Conservation (phyloP, 2,888 invertebrate species). For the Drosophila parthenogenetica region DNA sequence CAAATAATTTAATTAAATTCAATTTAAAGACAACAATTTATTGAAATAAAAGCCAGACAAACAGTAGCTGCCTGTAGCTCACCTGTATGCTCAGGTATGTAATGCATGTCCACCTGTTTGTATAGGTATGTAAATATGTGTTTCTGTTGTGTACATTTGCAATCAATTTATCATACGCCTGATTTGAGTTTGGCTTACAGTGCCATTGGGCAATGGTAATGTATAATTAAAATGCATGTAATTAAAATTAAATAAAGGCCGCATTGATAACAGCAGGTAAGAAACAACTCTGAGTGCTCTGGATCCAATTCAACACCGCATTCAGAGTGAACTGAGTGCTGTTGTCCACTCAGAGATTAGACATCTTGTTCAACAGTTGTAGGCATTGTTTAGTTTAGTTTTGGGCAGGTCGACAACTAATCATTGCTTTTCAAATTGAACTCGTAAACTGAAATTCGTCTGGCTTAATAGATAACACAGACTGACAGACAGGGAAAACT, state of each 20-base stretch:
- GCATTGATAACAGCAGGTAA: constrained; percentile 22
- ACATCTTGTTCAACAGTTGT: constrained; percentile 2
- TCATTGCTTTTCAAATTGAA: constrained; percentile 16
- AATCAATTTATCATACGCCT: constrained; percentile 73
- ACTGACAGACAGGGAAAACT: neutral
- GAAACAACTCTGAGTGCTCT: constrained; percentile 2
- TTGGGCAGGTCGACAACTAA: constrained; percentile 1
- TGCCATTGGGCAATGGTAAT: constrained; percentile 37
- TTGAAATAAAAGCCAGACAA: constrained; percentile 28
- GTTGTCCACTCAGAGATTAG: constrained; percentile 18
- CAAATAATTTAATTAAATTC: constrained; percentile 56
- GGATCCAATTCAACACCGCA: neutral
- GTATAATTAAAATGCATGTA: constrained; percentile 52
- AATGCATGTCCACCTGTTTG: neutral
- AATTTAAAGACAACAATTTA: constrained; percentile 50
- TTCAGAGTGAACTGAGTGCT: neutral
- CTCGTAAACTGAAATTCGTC: constrained; percentile 6
- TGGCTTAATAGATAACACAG: constrained; percentile 12
- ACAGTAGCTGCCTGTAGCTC: neutral
- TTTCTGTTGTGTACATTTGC: constrained; percentile 46
- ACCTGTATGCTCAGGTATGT: neutral
- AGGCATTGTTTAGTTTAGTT: constrained; percentile 15
- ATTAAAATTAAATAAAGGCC: constrained; percentile 63
- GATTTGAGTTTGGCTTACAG: constrained; percentile 52
- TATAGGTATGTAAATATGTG: neutral